These are phyloP conservation scores for Colletes gigas DNA, from an alignment of 1,140 invertebrate species.

Conservation along the genomic window DNA sequence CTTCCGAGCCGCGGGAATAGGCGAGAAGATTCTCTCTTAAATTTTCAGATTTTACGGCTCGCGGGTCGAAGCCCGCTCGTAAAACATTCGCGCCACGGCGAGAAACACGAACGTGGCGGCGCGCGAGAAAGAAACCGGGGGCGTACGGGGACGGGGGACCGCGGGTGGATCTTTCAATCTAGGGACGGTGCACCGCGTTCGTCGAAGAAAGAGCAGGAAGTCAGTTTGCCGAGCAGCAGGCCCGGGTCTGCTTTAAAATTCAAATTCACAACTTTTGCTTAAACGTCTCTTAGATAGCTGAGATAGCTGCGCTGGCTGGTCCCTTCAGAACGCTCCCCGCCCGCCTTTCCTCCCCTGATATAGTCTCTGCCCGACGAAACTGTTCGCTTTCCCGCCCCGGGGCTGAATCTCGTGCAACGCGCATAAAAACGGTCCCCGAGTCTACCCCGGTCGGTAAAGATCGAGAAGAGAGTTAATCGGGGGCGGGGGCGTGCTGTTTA, in stretches of 20 bases:
- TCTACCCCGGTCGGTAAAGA: neutral
- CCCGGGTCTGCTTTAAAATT: constrained; percentile 66
- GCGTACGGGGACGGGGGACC: neutral
- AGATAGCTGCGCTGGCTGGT: neutral
- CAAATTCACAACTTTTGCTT: constrained; percentile 72
- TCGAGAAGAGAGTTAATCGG: no score
- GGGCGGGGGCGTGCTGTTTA: neutral
- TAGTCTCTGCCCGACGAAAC: neutral
- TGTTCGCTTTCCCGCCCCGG: neutral
- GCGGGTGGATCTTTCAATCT: constrained; percentile 41
- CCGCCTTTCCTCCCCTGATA: neutral
- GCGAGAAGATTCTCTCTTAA: constrained; percentile 55
- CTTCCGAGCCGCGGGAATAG: neutral
- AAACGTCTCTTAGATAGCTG: constrained; percentile 57
- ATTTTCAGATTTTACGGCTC: constrained; percentile 69
- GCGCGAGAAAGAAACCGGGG: neutral
- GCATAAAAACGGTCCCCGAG: constrained; percentile 9
- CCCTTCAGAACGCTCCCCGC: neutral
- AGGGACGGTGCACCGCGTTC: neutral
- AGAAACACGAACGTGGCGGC: constrained; percentile 11
- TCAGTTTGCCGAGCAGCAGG: neutral
- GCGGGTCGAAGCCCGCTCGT: constrained; percentile 60
- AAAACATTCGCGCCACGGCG: constrained; percentile 62
- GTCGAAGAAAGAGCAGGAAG: constrained; percentile 35
- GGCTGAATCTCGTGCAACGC: constrained; percentile 12